Base-by-base conservation (phyloP, 1,140 invertebrate genomes). In the Zaprionus vittiger region DNA sequence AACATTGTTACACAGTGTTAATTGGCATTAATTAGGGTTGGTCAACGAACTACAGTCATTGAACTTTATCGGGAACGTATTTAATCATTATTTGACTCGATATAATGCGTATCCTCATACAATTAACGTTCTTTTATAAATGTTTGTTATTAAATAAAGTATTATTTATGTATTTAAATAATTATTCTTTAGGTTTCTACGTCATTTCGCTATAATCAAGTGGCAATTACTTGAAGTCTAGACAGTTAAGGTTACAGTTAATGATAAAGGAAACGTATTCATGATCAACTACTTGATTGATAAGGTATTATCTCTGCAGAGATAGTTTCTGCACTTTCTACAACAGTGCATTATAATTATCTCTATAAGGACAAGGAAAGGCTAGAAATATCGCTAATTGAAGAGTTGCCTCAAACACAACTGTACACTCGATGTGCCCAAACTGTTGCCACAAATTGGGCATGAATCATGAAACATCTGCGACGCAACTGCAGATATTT, bases 1-100 rank as follows among this genome's bases (percentile, higher is more conserved):
- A 49, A 41, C 55, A 38, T 34, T 11, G 31, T 34, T 11, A 56
- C 47, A 74, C 17, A 38, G 20, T 55, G 37, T 56, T 68, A 76
- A 86, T 91, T 77, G 90, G 61, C 76, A 78, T 57, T 71, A 54
- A 72, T 74, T 28, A 56, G 54, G 54, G 54, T 80, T 83, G 70
- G 41, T 78, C 66, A 66, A 62, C 75, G 72, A 17, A 31, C 44
- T 49, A 64, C 67, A 81, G 86, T 75, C 79, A 81, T 69, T 80
- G 82, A 69, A 81, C 76, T 57, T 6, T 1, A n/a, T 37, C 37
- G 34, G 9, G 34, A 54, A 28, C 37, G 49, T 20, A 37, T 26
- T 26, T 56, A 55, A 37, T 47, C 20, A 52, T 17, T 54, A 55
- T 22, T 31, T 5, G 44, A 44, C 63, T 41, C 34, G 73, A 79